Evolutionary conservation across 2,113 vertebrate genomes (phyloP).

Genomic region (Nipponia nippon): DNA sequence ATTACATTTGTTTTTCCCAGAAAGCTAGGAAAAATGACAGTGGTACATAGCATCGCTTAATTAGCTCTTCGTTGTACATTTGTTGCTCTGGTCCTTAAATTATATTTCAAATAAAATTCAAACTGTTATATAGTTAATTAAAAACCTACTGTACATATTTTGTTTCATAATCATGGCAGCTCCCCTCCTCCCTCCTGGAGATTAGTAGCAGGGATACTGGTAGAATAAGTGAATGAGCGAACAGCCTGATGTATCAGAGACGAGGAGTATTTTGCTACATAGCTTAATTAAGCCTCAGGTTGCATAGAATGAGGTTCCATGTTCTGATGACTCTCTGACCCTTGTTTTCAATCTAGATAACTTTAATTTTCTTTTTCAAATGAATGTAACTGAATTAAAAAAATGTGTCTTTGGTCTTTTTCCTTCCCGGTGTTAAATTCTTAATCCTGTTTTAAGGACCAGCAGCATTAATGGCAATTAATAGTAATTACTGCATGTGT

Average conservation of each 20-base stretch:
- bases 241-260: not conserved
- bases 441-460: conserved; percentile 27
- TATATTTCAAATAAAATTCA: not conserved
- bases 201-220: not conserved
- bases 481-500: conserved; percentile 8
- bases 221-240: not conserved
- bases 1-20: not conserved
- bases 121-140: not conserved
- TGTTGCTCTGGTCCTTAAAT: not conserved
- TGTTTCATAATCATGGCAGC: not conserved
- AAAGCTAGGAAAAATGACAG: not conserved
- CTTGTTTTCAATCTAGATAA: not conserved
- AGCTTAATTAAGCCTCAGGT: not conserved
- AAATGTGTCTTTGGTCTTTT: not conserved
- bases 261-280: not conserved
- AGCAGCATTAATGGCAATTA: conserved; percentile 14
- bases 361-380: not conserved
- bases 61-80: not conserved
- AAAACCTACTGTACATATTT: not conserved
- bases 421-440: not conserved
- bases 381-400: not conserved
- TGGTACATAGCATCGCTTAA: not conserved
- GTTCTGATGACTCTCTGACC: not conserved
- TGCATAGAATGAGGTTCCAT: not conserved
- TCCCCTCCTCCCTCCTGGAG: not conserved